Evolutionary conservation across 2,113 vertebrate species (phyloP).

Genomic region (Speoplatyrhinus poulsoni): DNA sequence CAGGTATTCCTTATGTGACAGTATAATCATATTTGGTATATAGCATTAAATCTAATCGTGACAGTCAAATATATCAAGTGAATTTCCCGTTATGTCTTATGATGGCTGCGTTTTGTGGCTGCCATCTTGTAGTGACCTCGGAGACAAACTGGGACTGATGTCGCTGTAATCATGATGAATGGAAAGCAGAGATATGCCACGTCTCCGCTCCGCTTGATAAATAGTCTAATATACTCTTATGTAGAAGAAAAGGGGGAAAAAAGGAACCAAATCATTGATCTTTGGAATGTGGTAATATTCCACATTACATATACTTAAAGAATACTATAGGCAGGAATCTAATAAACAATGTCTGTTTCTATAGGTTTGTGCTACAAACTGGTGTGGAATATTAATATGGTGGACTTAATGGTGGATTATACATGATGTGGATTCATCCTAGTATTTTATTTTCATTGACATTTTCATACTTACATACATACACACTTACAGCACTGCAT

Average conservation of each 20-base stretch:
- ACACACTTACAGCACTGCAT: too few relatives aligned
- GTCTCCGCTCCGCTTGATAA: constrained; percentile 72
- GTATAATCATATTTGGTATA: background rate
- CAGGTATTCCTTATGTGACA: background rate
- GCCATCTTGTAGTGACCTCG: constrained; percentile 55
- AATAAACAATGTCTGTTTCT: constrained; percentile 44
- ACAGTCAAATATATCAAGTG: constrained; percentile 27
- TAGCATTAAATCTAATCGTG: background rate
- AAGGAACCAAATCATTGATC: constrained; percentile 71
- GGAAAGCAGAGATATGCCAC: constrained; percentile 70
- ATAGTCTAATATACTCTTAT: constrained; percentile 80
- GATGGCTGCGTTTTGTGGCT: constrained; percentile 5
- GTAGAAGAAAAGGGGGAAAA: constrained; percentile 67
- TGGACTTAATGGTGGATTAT: background rate
- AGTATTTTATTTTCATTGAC: too few relatives aligned
- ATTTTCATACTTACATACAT: too few relatives aligned
- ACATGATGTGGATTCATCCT: too few relatives aligned
- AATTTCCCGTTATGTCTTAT: constrained; percentile 8
- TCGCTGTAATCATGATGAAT: constrained; percentile 79
- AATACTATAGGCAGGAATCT: constrained; percentile 39
- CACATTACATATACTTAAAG: constrained; percentile 69
- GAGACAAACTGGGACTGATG: constrained; percentile 75
- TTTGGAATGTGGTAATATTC: constrained; percentile 67
- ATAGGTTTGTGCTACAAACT: constrained; percentile 1
- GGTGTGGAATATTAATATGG: background rate